These are phyloP conservation scores for Myotis pilosus DNA, from an alignment of 2,797 vertebrate genomes.

Conservation along the genomic window DNA sequence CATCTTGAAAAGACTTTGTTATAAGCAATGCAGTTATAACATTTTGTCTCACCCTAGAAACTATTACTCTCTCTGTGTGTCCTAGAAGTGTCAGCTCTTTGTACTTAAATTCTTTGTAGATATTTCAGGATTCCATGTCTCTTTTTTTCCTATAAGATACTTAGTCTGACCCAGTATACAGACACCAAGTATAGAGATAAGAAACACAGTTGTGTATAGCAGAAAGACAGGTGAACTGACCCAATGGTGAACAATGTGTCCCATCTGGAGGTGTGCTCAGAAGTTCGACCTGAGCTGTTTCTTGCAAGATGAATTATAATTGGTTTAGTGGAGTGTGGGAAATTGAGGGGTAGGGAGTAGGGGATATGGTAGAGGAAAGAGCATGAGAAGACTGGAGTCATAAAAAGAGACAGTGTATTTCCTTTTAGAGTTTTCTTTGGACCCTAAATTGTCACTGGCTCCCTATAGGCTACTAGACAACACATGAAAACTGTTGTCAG, in stretches of 20 bases:
- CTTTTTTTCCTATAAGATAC: background rate
- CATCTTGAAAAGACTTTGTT: background rate
- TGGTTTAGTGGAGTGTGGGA: background rate
- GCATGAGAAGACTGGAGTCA: background rate
- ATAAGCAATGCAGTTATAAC: background rate
- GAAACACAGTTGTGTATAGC: background rate
- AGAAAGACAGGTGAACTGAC: background rate
- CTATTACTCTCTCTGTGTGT: background rate
- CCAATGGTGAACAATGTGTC: rapidly evolving
- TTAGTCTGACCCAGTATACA: background rate
- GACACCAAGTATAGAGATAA: background rate
- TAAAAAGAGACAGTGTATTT: background rate
- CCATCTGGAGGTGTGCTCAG: background rate
- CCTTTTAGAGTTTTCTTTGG: background rate
- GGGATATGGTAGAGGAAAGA: background rate
- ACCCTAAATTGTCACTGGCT: background rate
- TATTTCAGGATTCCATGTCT: constrained; percentile 10
- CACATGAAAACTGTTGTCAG: background rate
- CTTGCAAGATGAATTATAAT: background rate
- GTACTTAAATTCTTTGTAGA: background rate
- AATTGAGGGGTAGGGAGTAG: background rate
- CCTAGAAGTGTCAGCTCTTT: background rate
- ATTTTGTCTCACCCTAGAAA: background rate
- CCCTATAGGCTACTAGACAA: background rate
- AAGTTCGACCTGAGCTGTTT: background rate